phyloP scores from a whole-genome alignment of 1,140 invertebrate species.

The Cydia fagiglandana region DNA sequence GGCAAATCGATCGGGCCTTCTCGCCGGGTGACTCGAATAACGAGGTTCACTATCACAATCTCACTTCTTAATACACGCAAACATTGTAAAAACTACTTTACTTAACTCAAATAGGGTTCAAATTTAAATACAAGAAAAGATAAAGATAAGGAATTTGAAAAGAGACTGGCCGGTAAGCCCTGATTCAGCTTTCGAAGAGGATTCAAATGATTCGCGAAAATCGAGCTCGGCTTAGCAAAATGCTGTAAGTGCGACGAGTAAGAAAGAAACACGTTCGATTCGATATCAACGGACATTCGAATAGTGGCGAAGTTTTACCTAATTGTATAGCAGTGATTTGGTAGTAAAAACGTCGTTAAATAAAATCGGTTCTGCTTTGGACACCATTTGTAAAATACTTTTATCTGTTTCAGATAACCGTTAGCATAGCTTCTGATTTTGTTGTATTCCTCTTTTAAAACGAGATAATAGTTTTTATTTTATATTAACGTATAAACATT shows the following conservation, averaged over 20 bases:
- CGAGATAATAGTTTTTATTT: too few relatives aligned
- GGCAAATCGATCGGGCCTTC: constrained; percentile 59
- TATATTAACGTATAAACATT: not conserved
- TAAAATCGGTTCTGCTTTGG: not conserved
- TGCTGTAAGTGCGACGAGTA: not conserved
- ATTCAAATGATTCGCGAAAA: not conserved
- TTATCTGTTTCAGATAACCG: not conserved
- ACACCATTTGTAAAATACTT: not conserved
- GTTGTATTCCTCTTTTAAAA: not conserved
- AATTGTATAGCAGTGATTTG: not conserved
- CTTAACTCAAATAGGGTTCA: not conserved
- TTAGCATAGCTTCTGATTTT: not conserved
- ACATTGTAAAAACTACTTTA: not conserved
- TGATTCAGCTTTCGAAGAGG: not conserved
- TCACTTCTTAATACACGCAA: not conserved
- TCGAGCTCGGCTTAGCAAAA: not conserved
- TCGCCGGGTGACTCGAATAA: constrained; percentile 19
- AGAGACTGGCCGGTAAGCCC: not conserved
- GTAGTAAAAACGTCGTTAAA: not conserved
- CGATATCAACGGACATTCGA: not conserved
- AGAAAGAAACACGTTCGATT: constrained; percentile 11
- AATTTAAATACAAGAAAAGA: not conserved
- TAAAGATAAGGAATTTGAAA: not conserved
- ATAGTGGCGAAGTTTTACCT: not conserved
- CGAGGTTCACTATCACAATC: not conserved